phyloP scores from a whole-genome alignment of 2,888 invertebrate genomes.

The Acleris sparsana region DNA sequence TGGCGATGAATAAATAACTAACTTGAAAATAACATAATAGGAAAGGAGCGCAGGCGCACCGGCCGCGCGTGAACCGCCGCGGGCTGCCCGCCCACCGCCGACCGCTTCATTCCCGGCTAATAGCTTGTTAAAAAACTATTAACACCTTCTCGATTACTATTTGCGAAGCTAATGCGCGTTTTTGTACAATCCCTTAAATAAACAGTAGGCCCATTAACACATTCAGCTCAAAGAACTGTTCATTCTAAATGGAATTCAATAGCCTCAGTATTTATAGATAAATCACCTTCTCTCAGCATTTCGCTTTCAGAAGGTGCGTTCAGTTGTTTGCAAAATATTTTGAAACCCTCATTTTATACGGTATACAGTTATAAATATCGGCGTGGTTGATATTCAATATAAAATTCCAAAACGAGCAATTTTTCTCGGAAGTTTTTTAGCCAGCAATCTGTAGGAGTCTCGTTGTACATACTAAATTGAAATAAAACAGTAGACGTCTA shows the following conservation, averaged over 20 bases:
- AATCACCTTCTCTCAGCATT: too few relatives aligned
- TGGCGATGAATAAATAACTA: conserved; percentile 5
- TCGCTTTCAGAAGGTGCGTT: conserved; percentile 46
- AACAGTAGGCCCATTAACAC: neutral
- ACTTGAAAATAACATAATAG: conserved; percentile 3
- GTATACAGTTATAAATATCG: conserved; percentile 58
- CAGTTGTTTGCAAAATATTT: conserved; percentile 83
- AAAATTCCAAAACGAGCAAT: too few relatives aligned
- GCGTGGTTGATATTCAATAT: too few relatives aligned
- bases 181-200: neutral
- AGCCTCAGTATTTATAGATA: too few relatives aligned
- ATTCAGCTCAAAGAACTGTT: neutral
- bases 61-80: conserved; percentile 40
- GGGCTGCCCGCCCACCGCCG: conserved; percentile 48
- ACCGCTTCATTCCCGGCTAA: conserved; percentile 48
- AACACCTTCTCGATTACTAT: conserved; percentile 30
- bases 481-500: too few relatives aligned
- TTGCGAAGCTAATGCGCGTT: conserved; percentile 2
- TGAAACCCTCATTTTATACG: conserved; percentile 82
- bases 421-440: too few relatives aligned
- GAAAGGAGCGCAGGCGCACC: conserved; percentile 3
- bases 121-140: conserved; percentile 33
- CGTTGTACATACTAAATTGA: too few relatives aligned
- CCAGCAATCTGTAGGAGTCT: too few relatives aligned
- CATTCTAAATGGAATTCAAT: too few relatives aligned